phyloP scores from a whole-genome alignment of 2,888 invertebrate genomes.

The Amitus sp. region DNA sequence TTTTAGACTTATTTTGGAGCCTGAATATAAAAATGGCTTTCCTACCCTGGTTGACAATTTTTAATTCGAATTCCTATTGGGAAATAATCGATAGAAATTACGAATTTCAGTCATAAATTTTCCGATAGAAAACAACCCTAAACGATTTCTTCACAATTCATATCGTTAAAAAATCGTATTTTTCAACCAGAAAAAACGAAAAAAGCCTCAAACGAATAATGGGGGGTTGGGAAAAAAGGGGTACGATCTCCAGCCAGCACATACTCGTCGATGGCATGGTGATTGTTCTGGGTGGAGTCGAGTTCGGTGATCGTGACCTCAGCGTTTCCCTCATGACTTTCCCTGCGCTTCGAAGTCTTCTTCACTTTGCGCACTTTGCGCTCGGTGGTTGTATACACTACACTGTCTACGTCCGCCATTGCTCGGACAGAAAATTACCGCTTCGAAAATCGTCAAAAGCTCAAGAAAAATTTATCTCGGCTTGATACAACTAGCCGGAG shows the following conservation, averaged over 20 bases:
- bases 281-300: slow-evolving; percentile 74
- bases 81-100: too few relatives aligned
- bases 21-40: too few relatives aligned
- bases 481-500: slow-evolving; percentile 14
- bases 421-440: slow-evolving; percentile 18
- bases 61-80: too few relatives aligned
- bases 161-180: too few relatives aligned
- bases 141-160: too few relatives aligned
- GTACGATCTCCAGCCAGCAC: slow-evolving; percentile 72
- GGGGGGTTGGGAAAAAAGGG: slow-evolving; percentile 8
- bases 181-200: too few relatives aligned
- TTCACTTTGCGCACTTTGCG: slow-evolving; percentile 91
- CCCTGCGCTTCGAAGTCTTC: slow-evolving; percentile 85
- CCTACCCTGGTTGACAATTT: too few relatives aligned
- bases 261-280: slow-evolving; percentile 79
- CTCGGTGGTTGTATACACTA: slow-evolving; percentile 85
- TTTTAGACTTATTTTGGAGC: too few relatives aligned
- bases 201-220: not conserved
- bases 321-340: slow-evolving; percentile 76
- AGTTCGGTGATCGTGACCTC: slow-evolving; percentile 87
- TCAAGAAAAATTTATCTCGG: slow-evolving; percentile 1
- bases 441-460: not conserved
- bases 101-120: too few relatives aligned
- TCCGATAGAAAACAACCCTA: too few relatives aligned
- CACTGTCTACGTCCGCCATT: slow-evolving; percentile 94